These are phyloP conservation scores for Pygocentrus nattereri DNA, from an alignment of 2,797 vertebrate genomes.

Conservation along the genomic window DNA sequence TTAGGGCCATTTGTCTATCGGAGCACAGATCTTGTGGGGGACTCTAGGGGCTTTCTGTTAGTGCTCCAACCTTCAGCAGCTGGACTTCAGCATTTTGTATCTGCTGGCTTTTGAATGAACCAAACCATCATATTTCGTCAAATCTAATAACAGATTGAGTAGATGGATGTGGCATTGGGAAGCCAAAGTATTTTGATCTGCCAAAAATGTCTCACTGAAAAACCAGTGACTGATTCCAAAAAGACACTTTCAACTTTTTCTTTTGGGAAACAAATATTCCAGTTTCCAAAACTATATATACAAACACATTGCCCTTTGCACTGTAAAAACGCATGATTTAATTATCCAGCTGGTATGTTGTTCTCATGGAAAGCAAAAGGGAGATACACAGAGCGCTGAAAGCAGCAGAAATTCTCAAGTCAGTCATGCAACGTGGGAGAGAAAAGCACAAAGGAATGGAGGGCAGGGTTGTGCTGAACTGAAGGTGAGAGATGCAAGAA, in stretches of 20 bases:
- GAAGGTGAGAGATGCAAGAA: slow-evolving; percentile 47
- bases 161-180: background rate
- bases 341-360: slow-evolving; percentile 22
- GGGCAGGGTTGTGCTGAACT: slow-evolving; percentile 7
- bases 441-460: slow-evolving; percentile 28
- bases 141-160: background rate
- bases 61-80: slow-evolving; percentile 57
- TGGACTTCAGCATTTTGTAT: slow-evolving; percentile 64
- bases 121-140: background rate
- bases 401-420: slow-evolving; percentile 40
- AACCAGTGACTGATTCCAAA: background rate
- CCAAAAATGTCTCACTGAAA: background rate
- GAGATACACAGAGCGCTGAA: slow-evolving; percentile 62
- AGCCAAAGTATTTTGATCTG: background rate
- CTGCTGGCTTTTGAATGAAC: background rate
- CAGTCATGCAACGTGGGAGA: slow-evolving; percentile 24
- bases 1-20: slow-evolving; percentile 64
- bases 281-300: background rate
- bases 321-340: slow-evolving; percentile 31
- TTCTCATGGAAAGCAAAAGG: slow-evolving; percentile 48
- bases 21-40: slow-evolving; percentile 62
- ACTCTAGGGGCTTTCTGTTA: slow-evolving; percentile 63
- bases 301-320: slow-evolving; percentile 3
- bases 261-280: too few species aligned
- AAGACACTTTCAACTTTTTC: background rate